Conservation (phyloP, 2,888 invertebrate genomes). For the Drosophila diplacantha region DNA sequence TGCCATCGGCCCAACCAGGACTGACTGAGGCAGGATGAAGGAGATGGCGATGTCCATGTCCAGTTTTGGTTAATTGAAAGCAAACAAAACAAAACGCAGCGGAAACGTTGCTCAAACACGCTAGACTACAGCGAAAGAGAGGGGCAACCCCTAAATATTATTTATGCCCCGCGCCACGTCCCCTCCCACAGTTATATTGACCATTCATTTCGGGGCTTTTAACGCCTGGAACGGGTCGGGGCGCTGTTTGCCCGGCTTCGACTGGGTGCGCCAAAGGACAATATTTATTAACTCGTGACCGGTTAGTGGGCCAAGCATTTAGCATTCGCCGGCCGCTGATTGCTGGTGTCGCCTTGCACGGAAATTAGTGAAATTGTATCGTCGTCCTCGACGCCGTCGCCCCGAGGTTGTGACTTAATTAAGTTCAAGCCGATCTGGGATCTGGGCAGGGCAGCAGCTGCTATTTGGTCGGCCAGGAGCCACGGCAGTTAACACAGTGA, state of each 20-base stretch:
- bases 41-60: constrained; percentile 41
- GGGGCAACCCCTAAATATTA: constrained; percentile 66
- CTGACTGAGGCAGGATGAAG: not conserved
- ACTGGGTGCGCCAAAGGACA: constrained; percentile 61
- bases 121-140: constrained; percentile 45
- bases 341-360: constrained; percentile 70
- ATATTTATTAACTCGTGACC: constrained; percentile 63
- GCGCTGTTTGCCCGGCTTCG: constrained; percentile 8
- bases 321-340: constrained; percentile 61
- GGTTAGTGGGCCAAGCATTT: constrained; percentile 55
- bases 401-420: constrained; percentile 63
- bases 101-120: constrained; percentile 68
- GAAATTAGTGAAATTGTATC: constrained; percentile 71
- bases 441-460: constrained; percentile 37
- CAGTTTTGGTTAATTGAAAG: constrained; percentile 72
- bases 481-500: constrained; percentile 68
- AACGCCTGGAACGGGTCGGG: constrained; percentile 41
- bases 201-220: constrained; percentile 71
- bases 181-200: constrained; percentile 52
- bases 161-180: constrained; percentile 53
- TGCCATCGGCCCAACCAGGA: constrained; percentile 8
- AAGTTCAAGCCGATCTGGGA: constrained; percentile 43
- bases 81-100: constrained; percentile 60
- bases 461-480: constrained; percentile 17
- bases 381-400: constrained; percentile 25